A percentile compares a stretch with the other conserved stretches of the same genome.
Evolutionary conservation across 1,140 invertebrate genomes (phyloP).

Genomic region (Lucilia sericata): DNA sequence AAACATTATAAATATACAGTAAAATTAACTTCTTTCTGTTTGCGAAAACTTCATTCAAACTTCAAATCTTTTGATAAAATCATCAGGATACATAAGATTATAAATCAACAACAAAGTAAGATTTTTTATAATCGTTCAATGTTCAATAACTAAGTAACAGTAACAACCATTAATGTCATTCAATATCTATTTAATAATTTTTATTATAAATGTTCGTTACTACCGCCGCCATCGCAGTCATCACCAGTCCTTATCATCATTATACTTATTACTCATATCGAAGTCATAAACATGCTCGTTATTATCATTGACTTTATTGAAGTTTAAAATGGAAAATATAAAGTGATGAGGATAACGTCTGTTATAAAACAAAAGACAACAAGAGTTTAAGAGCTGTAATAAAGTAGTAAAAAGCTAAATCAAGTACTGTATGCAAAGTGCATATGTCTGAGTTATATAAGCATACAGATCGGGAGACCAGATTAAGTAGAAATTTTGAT

Average conservation of each 20-base stretch:
- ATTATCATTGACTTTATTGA: slow-evolving; percentile 4
- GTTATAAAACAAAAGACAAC: background rate
- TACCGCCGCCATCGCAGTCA: background rate
- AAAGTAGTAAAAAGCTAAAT: slow-evolving; percentile 1
- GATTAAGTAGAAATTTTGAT: background rate
- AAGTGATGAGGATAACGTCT: background rate
- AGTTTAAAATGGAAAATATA: background rate
- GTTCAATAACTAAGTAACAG: background rate
- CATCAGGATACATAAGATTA: too few species aligned
- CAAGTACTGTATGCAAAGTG: slow-evolving; percentile 15
- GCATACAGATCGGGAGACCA: background rate
- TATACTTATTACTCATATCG: background rate
- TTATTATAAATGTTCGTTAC: background rate
- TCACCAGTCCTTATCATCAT: background rate
- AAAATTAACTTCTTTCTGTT: too few species aligned
- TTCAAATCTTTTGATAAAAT: too few species aligned
- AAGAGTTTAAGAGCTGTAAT: slow-evolving; percentile 11
- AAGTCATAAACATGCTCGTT: slow-evolving; percentile 7
- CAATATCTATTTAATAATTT: background rate
- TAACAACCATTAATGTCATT: background rate
- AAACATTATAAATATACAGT: too few species aligned
- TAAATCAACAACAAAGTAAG: too few species aligned
- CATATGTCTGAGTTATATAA: background rate
- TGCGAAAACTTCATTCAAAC: too few species aligned
- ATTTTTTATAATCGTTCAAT: background rate